These are phyloP conservation scores for Microcebus lehilahytsara DNA, from an alignment of 2,113 vertebrate genomes.

Conservation along the genomic window DNA sequence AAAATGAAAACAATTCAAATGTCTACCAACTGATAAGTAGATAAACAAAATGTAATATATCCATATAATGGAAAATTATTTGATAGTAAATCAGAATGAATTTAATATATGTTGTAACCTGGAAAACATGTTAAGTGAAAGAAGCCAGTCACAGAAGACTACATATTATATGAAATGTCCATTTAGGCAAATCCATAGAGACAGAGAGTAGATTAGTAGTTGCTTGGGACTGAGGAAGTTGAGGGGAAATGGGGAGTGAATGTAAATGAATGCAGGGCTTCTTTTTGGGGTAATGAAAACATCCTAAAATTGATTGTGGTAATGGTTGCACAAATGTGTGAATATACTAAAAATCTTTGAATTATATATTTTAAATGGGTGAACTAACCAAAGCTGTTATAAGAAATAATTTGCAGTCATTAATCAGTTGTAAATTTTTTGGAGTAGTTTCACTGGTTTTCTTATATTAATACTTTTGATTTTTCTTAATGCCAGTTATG, in stretches of 20 bases:
- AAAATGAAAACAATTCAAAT: neutral
- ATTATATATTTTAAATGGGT: neutral
- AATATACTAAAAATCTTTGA: neutral
- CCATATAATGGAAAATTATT: neutral
- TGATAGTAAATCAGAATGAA: neutral
- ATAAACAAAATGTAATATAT: neutral
- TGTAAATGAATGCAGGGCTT: neutral
- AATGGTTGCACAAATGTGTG: neutral
- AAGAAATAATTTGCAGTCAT: slow-evolving; percentile 12
- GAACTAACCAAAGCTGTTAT: slow-evolving; percentile 30
- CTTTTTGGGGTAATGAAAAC: neutral
- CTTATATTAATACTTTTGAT: neutral
- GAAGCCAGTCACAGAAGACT: neutral
- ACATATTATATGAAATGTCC: neutral
- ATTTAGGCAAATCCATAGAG: neutral
- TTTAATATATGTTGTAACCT: neutral
- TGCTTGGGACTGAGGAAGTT: neutral
- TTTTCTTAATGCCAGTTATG: neutral
- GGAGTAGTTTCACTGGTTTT: neutral
- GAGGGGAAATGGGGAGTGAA: neutral
- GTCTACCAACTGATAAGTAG: neutral
- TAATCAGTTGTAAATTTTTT: neutral
- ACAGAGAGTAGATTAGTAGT: neutral
- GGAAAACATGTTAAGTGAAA: neutral
- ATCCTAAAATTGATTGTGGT: neutral